Conservation (phyloP, 1,140 invertebrate species). For the Argopecten irradians region DNA sequence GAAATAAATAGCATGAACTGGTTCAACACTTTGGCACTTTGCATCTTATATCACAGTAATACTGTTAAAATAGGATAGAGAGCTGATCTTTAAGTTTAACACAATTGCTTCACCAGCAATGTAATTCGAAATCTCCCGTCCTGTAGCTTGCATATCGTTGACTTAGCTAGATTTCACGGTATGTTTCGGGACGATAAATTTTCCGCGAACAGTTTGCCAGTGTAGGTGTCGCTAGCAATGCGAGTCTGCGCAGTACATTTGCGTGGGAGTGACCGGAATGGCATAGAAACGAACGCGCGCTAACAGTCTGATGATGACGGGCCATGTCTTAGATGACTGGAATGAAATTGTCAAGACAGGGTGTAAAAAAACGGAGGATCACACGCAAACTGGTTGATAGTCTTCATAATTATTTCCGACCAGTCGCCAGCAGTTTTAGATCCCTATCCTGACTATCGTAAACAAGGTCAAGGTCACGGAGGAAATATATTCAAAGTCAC, state of each 20-base stretch:
- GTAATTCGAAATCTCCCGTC: not conserved
- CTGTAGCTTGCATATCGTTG: not conserved
- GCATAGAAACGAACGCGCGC: not conserved
- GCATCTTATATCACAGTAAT: not conserved
- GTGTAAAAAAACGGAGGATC: not conserved
- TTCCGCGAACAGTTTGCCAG: not conserved
- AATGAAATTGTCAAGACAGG: not conserved
- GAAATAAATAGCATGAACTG: too few relatives aligned
- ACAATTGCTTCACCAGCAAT: not conserved
- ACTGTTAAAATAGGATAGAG: too few relatives aligned
- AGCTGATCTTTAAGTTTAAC: too few relatives aligned
- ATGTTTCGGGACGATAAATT: not conserved
- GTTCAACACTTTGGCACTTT: too few relatives aligned
- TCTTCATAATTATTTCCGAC: not conserved
- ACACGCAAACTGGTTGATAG: not conserved
- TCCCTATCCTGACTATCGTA: not conserved
- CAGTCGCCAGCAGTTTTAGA: not conserved
- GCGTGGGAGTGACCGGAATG: not conserved
- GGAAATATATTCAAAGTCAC: too few relatives aligned
- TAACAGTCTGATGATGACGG: constrained; percentile 5
- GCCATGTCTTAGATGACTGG: not conserved
- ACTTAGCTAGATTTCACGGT: not conserved
- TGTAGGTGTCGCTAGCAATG: not conserved
- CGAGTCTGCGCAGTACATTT: not conserved
- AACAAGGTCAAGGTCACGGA: not conserved